Evolutionary conservation across 2,888 invertebrate species (phyloP).

Genomic region (Cantharis rufa): DNA sequence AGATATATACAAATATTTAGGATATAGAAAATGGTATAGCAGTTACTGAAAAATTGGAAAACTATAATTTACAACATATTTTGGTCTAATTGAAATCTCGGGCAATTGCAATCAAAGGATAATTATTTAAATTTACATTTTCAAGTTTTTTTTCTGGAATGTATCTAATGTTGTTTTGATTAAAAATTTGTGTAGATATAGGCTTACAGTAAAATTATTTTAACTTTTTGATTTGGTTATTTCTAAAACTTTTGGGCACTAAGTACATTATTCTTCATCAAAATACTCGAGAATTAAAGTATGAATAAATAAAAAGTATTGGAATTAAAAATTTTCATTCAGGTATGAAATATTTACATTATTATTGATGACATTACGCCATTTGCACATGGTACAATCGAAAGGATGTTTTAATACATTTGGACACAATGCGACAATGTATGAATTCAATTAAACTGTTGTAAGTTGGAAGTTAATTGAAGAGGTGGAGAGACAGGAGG

Average conservation of each 20-base stretch:
- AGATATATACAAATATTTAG: too few relatives aligned
- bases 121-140: too few relatives aligned
- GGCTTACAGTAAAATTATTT: too few relatives aligned
- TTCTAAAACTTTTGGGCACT: neutral
- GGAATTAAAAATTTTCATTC: neutral
- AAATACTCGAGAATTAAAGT: neutral
- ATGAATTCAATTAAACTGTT: neutral
- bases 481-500: neutral
- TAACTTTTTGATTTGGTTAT: neutral
- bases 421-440: neutral
- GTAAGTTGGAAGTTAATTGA: neutral
- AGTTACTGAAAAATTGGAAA: too few relatives aligned
- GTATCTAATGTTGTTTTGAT: too few relatives aligned
- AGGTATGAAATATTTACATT: neutral
- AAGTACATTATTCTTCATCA: neutral
- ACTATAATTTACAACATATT: too few relatives aligned
- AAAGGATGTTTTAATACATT: neutral
- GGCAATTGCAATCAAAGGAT: too few relatives aligned
- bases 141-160: too few relatives aligned
- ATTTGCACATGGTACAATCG: neutral
- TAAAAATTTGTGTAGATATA: too few relatives aligned
- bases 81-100: too few relatives aligned
- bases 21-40: too few relatives aligned
- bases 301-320: neutral
- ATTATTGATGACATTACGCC: neutral